Conservation (phyloP, 1,140 invertebrate species). For the Sitophilus oryzae region DNA sequence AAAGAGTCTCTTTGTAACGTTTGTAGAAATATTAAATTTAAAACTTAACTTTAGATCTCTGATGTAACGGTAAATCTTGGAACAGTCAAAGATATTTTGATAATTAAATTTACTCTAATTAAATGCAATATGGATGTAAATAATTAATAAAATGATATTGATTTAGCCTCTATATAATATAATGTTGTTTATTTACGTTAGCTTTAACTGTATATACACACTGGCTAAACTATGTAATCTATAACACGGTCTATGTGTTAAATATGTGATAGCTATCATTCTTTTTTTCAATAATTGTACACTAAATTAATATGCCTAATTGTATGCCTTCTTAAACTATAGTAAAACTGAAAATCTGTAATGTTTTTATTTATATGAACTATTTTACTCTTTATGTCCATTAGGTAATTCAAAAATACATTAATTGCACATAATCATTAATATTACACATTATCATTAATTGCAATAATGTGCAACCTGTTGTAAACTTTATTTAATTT, state of each 20-base stretch:
- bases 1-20: neutral
- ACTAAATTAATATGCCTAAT: too few relatives aligned
- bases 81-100: conserved; percentile 4
- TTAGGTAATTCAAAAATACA: too few relatives aligned
- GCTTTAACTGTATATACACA: conserved; percentile 11
- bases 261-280: neutral
- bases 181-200: neutral
- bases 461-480: too few relatives aligned
- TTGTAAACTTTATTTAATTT: too few relatives aligned
- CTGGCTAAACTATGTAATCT: conserved; percentile 1
- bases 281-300: too few relatives aligned
- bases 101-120: conserved; percentile 1
- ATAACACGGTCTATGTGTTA: neutral
- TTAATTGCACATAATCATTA: too few relatives aligned
- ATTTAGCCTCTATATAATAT: neutral
- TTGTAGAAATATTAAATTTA: neutral
- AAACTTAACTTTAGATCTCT: neutral
- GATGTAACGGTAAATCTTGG: neutral
- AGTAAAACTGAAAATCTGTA: too few relatives aligned
- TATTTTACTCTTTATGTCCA: too few relatives aligned
- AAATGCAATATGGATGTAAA: neutral
- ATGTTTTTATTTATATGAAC: too few relatives aligned
- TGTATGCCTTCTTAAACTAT: too few relatives aligned
- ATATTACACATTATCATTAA: too few relatives aligned
- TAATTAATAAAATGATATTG: neutral